phyloP scores from a whole-genome alignment of 2,797 vertebrate genomes.

The Austrolebias charrua region DNA sequence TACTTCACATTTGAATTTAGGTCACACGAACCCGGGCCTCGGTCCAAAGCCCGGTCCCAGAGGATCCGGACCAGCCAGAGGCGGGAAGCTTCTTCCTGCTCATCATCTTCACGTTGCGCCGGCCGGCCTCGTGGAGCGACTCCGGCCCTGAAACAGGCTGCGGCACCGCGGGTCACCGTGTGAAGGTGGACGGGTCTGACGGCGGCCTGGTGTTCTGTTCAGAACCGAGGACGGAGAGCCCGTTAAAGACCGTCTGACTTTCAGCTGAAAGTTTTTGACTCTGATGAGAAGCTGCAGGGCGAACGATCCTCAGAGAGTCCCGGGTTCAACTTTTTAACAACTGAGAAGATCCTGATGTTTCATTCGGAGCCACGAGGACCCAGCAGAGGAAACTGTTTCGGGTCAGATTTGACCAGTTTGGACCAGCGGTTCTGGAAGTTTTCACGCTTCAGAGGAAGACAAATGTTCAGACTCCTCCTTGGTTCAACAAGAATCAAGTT shows the following conservation, averaged over 20 bases:
- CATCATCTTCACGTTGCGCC: slow-evolving; percentile 24
- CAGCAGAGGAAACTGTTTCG: too few species aligned
- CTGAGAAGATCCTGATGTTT: background rate
- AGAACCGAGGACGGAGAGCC: background rate
- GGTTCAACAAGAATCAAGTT: background rate
- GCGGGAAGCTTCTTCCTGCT: slow-evolving; percentile 34
- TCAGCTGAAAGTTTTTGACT: background rate
- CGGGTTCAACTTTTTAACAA: background rate
- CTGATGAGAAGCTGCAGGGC: background rate
- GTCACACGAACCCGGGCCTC: slow-evolving; percentile 81
- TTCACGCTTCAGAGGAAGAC: too few species aligned
- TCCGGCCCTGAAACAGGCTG: slow-evolving; percentile 53
- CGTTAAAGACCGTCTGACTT: slow-evolving; percentile 10
- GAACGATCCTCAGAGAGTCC: background rate
- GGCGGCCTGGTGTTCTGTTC: background rate
- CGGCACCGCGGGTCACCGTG: slow-evolving; percentile 29
- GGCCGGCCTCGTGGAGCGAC: slow-evolving; percentile 29
- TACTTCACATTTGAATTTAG: slow-evolving; percentile 82
- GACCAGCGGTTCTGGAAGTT: slow-evolving; percentile 19
- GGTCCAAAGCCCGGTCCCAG: slow-evolving; percentile 71
- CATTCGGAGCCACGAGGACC: background rate
- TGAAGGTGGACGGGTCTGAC: slow-evolving; percentile 13
- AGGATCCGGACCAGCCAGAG: slow-evolving; percentile 48
- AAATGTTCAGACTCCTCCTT: too few species aligned
- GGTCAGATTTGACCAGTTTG: slow-evolving; percentile 34